Base-by-base conservation (phyloP, 2,113 vertebrate genomes). In the Epinephelus fuscoguttatus region DNA sequence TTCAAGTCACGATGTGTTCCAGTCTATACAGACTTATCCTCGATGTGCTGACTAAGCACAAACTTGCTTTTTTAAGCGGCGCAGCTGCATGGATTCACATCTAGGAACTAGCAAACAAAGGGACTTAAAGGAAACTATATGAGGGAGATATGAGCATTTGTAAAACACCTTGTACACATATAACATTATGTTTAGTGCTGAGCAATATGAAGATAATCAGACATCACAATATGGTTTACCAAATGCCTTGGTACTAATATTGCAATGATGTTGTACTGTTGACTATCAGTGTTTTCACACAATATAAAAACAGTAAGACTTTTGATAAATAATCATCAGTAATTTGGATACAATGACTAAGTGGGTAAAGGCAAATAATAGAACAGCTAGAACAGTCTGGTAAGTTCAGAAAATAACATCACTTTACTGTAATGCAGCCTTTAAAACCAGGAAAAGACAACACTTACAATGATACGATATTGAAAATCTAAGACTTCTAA, bases 41-140 rank as follows among this genome's bases (percentile, higher is more conserved):
- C 33, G 3, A 49, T 47, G 52, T 68, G 69, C 62, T 73, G 64
- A 81, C 49, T 66, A 30, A 61, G 18, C 55, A 60, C 27, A 23
- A 60, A 52, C 25, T 61, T 56, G 17, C 40, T 49, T 61, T 27
- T 56, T 60, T 11, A 56, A 68, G 19, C 3, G 13, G 8, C 37
- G 23, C 19, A 68, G 40, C 27, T 33, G 37, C 7, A 19, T 47
- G 33, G 6, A 70, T 56, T 49, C n/a, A 23, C 21, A 52, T 1
- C 8, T 8, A 70, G 9, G 15, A 55, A 23, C 11, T 21, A 62
- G 3, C 4, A 15, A 12, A 52, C 17, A 52, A 23, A 56, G 1
- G 9, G 45, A 47, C 8, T 53, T 14, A 25, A 57, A 45, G 37
- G n/a, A 42, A 25, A 25, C 23, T 47, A 67, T 14, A 49, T 27